Percentiles rank a stretch among this genome's conserved stretches.
phyloP scores from a whole-genome alignment of 1,140 invertebrate genomes.

The Holcopasites calliopsidis region DNA sequence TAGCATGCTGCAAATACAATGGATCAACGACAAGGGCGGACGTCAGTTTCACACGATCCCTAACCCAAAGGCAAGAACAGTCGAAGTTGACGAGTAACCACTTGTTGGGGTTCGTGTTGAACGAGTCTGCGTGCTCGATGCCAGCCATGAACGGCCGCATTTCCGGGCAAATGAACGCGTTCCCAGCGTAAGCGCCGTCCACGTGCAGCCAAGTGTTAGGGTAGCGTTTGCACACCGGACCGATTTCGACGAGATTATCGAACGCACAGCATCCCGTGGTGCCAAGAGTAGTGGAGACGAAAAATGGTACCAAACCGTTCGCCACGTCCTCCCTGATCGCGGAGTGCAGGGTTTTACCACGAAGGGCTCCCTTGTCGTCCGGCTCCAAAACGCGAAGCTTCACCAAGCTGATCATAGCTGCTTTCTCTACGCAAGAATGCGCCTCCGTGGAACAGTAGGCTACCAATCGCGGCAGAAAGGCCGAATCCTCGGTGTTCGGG shows the following conservation, averaged over 20 bases:
- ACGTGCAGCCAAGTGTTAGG: slow-evolving; percentile 86
- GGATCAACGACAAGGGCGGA: slow-evolving; percentile 97
- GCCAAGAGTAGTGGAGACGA: slow-evolving; percentile 89
- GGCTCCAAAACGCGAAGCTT: slow-evolving; percentile 93
- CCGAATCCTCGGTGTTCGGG: slow-evolving; percentile 82
- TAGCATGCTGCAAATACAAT: slow-evolving; percentile 91
- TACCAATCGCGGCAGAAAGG: slow-evolving; percentile 91
- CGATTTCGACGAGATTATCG: slow-evolving; percentile 90
- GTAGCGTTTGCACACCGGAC: slow-evolving; percentile 87
- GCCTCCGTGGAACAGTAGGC: slow-evolving; percentile 90
- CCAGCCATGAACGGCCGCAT: slow-evolving; percentile 87
- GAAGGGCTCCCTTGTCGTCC: slow-evolving; percentile 89
- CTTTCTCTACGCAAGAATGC: slow-evolving; percentile 97
- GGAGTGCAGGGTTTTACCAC: slow-evolving; percentile 85
- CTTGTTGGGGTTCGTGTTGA: slow-evolving; percentile 97
- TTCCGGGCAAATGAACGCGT: slow-evolving; percentile 91
- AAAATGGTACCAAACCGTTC: slow-evolving; percentile 92
- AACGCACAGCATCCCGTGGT: slow-evolving; percentile 91
- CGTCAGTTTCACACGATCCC: slow-evolving; percentile 92
- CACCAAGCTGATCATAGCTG: slow-evolving; percentile 94
- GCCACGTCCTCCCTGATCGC: slow-evolving; percentile 89
- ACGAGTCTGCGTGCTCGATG: slow-evolving; percentile 92
- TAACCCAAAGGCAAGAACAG: slow-evolving; percentile 94
- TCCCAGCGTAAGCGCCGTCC: slow-evolving; percentile 92
- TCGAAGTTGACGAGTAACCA: slow-evolving; percentile 95